Evolutionary conservation across 2,113 vertebrate species (phyloP).

Genomic region (Phocoena phocoena): DNA sequence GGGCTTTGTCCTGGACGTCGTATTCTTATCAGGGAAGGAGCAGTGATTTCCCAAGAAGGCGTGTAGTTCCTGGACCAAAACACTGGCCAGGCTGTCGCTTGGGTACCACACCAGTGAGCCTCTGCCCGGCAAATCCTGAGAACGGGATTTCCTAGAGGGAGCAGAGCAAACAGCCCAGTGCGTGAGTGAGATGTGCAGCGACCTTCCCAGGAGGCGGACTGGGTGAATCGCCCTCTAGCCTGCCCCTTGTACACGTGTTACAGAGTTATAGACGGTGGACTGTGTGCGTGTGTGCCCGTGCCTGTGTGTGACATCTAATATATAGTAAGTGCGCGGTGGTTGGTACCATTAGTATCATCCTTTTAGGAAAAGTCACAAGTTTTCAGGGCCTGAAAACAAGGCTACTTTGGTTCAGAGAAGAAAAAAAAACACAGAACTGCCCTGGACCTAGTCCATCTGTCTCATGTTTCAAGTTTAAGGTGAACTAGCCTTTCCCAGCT

Average conservation of each 20-base stretch:
- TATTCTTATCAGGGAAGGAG: neutral
- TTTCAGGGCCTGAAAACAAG: neutral
- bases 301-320: neutral
- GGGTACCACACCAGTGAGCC: neutral
- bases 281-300: neutral
- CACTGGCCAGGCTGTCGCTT: neutral
- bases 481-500: neutral
- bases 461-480: neutral
- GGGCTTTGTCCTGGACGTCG: neutral
- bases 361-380: neutral
- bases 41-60: conserved; percentile 31
- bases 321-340: neutral
- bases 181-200: neutral
- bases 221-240: neutral
- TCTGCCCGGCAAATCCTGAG: neutral
- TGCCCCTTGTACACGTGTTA: neutral
- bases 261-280: neutral
- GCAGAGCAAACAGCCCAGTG: neutral
- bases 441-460: neutral
- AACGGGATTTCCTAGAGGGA: conserved; percentile 33
- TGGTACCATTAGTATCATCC: neutral
- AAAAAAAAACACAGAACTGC: neutral
- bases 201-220: fast-evolving
- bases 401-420: neutral
- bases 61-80: neutral